Evolutionary conservation across 2,888 invertebrate species (phyloP), one percentile per base, ranked within the genome.

Genomic region (Perizoma affinitatum): DNA sequence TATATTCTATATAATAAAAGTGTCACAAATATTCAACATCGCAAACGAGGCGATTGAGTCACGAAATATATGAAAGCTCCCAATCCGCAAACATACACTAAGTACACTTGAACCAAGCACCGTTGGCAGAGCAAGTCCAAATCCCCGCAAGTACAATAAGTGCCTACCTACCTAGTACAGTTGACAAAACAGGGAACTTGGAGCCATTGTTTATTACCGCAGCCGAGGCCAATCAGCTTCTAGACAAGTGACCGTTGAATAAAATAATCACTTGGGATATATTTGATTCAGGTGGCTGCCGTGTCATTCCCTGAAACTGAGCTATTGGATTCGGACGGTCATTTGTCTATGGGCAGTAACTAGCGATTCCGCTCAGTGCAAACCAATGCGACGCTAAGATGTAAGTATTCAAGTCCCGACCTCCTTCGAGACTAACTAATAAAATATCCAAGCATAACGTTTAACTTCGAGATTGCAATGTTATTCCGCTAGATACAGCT

Each of bases 401-500:
- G 22, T 22, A 22, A 22, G 72, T 74, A 73, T 72, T 73, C 73
- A 71, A 58, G 63, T 46, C 67, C 0, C 41, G 50, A 58, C 52
- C 64, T 66, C 70, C 63, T 65, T 54, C 61, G 63, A 63, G 65
- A 66, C 7, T 38, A 38, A 2, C 58, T 61, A 46, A 69, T 70
- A 70, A 68, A 69, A 68, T 70, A 69, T 61, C 60, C 66, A 57
- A 67, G 66, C 69, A 64, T 73, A 73, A 70, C 68, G 69, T 70
- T 75, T 70, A 68, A 70, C 62, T 74, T 61, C n/a, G 61, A 68
- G 70, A 70, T 73, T 70, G 67, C 67, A 57, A 63, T 59, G 64
- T 68, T 69, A 65, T 64, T 65, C 62, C 54, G 59, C 61, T 58
- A 61, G 57, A 63, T 38, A 22, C 22, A 55, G 48, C 54, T 43